These are phyloP conservation scores for Argya squamiceps DNA, from an alignment of 2,797 vertebrate genomes.

Conservation along the genomic window DNA sequence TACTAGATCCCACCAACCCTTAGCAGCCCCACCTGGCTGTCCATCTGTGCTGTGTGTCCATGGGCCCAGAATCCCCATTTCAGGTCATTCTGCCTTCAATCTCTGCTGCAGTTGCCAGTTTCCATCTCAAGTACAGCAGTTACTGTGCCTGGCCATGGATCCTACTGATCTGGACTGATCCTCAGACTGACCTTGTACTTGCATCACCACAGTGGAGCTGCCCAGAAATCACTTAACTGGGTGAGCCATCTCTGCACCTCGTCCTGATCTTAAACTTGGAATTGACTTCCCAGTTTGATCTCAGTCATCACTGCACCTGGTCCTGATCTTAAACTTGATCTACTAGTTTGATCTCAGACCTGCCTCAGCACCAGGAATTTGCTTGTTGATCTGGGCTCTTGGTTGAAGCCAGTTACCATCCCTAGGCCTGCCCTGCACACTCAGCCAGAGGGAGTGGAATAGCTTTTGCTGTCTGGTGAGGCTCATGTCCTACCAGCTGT, in stretches of 20 bases:
- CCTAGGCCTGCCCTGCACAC: not conserved
- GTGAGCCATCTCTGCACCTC: not conserved
- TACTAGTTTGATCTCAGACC: not conserved
- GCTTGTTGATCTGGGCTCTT: not conserved
- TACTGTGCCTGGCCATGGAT: not conserved
- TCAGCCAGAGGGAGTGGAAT: not conserved
- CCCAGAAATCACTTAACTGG: not conserved
- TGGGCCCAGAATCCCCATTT: not conserved
- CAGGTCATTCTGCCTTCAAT: not conserved
- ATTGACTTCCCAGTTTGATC: not conserved
- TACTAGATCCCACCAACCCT: not conserved
- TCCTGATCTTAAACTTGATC: not conserved
- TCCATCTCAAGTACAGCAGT: not conserved
- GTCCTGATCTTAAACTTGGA: not conserved
- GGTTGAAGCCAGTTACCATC: not conserved
- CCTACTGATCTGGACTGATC: not conserved
- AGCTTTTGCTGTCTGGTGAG: not conserved
- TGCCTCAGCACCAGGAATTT: not conserved
- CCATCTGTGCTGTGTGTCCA: not conserved
- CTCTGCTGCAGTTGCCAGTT: not conserved
- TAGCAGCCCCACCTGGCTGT: not conserved
- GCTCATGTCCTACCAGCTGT: not conserved
- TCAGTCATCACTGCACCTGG: not conserved
- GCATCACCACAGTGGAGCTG: not conserved
- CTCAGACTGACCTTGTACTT: not conserved